These are phyloP conservation scores for Myotis vivesi DNA, from an alignment of 2,797 vertebrate species.

Conservation along the genomic window DNA sequence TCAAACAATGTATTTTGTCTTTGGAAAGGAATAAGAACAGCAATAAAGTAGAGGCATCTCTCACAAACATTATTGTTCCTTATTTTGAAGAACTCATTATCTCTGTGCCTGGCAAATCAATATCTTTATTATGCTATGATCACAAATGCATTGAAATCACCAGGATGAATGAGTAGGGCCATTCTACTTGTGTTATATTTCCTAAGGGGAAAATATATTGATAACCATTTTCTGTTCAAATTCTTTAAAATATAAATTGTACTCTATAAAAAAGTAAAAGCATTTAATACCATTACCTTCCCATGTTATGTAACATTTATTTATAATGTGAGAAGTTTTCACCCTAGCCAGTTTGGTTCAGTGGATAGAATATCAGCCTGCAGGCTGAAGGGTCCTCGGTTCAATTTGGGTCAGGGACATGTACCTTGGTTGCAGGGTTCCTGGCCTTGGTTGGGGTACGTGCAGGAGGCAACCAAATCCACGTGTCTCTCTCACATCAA, in stretches of 20 bases:
- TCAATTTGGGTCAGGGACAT: too few relatives aligned
- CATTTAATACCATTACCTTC: background rate
- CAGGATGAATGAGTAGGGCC: background rate
- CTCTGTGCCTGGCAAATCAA: background rate
- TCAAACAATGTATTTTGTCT: background rate
- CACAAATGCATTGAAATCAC: background rate
- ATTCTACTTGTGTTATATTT: background rate
- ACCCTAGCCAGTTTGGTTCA: too few relatives aligned
- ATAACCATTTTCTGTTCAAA: background rate
- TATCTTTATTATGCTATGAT: background rate
- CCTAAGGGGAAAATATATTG: background rate
- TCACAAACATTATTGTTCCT: background rate
- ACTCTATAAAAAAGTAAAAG: background rate
- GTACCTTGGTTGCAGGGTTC: too few relatives aligned
- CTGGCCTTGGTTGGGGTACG: too few relatives aligned
- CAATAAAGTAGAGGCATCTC: background rate
- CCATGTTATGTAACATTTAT: background rate
- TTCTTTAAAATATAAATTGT: background rate
- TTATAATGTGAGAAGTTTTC: background rate
- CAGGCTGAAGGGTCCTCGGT: too few relatives aligned
- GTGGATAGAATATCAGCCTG: too few relatives aligned
- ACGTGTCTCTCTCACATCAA: too few relatives aligned
- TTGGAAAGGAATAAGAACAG: background rate
- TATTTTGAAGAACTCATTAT: background rate
- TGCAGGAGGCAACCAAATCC: too few relatives aligned